phyloP scores from a whole-genome alignment of 1,140 invertebrate species.

The Stenopsyche tienmushanensis region DNA sequence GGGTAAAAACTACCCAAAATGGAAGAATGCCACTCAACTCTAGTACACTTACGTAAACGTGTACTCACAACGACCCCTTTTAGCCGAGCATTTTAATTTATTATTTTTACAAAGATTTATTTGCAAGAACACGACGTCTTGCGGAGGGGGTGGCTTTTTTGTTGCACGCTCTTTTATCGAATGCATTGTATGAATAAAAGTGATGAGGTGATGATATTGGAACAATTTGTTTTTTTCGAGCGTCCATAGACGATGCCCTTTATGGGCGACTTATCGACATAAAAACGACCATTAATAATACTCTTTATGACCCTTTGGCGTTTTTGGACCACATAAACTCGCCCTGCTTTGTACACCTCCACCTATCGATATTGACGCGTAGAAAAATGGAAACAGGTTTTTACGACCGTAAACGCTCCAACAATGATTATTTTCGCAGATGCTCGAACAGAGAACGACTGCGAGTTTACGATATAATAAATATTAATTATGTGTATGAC shows the following conservation, averaged over 20 bases:
- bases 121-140: too few relatives aligned
- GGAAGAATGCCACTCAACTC: neutral
- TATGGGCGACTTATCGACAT: constrained; percentile 33
- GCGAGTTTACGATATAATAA: too few relatives aligned
- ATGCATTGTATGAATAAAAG: constrained; percentile 25
- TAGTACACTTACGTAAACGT: too few relatives aligned
- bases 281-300: constrained; percentile 36
- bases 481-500: too few relatives aligned
- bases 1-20: constrained; percentile 22
- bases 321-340: neutral
- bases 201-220: constrained; percentile 27
- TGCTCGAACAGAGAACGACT: too few relatives aligned
- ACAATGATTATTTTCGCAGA: too few relatives aligned
- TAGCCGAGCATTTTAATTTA: too few relatives aligned
- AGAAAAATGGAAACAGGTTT: too few relatives aligned
- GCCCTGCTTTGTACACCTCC: neutral
- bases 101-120: constrained; percentile 4
- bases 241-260: constrained; percentile 6
- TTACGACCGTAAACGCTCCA: too few relatives aligned
- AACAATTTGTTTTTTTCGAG: constrained; percentile 21
- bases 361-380: neutral
- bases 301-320: constrained; percentile 15
- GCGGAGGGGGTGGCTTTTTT: too few relatives aligned
- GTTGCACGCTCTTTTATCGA: too few relatives aligned
- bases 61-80: neutral